Percentiles rank a stretch among this genome's conserved stretches.
phyloP scores from a whole-genome alignment of 2,113 vertebrate genomes.

The Nyctibius bracteatus region DNA sequence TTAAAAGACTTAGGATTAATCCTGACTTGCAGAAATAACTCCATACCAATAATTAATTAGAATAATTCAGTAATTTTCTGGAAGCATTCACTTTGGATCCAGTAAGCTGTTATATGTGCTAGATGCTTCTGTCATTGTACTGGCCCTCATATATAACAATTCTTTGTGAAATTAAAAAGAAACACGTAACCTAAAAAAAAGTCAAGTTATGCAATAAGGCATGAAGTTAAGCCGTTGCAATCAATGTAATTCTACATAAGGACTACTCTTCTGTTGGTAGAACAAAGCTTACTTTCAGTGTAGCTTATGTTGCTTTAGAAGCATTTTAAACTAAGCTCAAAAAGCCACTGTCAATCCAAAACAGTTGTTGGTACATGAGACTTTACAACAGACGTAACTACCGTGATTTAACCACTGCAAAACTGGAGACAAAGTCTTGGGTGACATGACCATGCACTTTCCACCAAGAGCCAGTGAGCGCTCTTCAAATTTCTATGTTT shows the following conservation, averaged over 20 bases:
- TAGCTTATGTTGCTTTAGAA: background rate
- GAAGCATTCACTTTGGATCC: background rate
- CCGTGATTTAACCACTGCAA: background rate
- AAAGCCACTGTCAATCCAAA: background rate
- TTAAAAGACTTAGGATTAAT: background rate
- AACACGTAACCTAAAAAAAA: background rate
- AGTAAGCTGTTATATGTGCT: background rate
- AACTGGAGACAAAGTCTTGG: background rate
- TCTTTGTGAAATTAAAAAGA: background rate
- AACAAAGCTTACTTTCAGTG: background rate
- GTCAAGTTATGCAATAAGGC: background rate
- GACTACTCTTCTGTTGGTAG: background rate
- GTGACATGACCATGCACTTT: background rate
- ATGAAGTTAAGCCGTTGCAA: background rate
- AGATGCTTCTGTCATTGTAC: background rate
- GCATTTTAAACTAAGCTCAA: background rate
- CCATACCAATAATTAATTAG: background rate
- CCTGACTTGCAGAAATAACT: background rate
- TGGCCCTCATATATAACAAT: background rate
- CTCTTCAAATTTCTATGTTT: background rate
- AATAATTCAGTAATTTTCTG: background rate
- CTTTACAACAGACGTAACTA: background rate
- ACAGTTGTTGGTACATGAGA: background rate
- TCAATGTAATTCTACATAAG: background rate
- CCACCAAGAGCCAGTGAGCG: background rate